These are phyloP conservation scores for Noctua janthina DNA, from an alignment of 2,888 invertebrate species.

Conservation along the genomic window DNA sequence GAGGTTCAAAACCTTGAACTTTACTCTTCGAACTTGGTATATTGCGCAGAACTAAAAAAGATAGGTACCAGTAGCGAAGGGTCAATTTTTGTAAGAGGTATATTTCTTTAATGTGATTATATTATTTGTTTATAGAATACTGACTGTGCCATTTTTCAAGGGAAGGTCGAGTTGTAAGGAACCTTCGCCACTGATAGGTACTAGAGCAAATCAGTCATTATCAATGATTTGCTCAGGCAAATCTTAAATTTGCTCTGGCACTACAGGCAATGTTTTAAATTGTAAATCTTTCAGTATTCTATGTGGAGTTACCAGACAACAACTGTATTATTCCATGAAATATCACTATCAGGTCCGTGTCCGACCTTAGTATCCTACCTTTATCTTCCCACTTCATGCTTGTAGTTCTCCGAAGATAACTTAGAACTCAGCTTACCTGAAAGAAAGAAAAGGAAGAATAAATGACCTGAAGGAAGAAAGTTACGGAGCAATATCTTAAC, in stretches of 20 bases:
- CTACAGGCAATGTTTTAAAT: background rate
- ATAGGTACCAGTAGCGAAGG: background rate
- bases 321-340: background rate
- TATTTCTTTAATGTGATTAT: no score
- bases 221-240: no score
- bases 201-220: background rate
- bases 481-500: background rate
- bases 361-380: background rate
- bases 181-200: background rate
- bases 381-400: background rate
- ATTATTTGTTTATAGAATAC: no score
- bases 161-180: no score
- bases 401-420: background rate
- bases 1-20: background rate
- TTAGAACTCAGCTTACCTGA: slow-evolving; percentile 31
- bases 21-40: background rate
- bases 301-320: background rate
- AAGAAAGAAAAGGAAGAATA: slow-evolving; percentile 21
- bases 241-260: no score
- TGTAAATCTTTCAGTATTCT: background rate
- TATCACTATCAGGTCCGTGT: no score
- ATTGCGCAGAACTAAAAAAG: background rate
- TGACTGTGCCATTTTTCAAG: no score
- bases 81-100: no score
- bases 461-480: background rate